Conservation (phyloP, 2,797 vertebrate species). For the Erpetoichthys calabaricus region DNA sequence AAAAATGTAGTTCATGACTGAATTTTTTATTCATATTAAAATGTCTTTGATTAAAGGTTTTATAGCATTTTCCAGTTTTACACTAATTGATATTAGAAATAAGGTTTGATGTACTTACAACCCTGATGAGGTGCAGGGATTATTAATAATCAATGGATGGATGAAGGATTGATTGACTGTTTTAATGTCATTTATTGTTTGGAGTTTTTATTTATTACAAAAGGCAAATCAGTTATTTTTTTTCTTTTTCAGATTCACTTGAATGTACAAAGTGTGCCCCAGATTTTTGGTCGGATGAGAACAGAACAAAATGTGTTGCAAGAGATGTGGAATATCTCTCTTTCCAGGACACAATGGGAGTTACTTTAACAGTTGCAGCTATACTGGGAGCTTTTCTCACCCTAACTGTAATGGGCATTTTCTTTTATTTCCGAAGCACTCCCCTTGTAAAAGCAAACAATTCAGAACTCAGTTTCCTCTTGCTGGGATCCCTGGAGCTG, state of each 20-base stretch:
- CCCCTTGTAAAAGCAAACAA: constrained; percentile 55
- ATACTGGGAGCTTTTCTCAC: constrained; percentile 39
- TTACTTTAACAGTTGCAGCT: constrained; percentile 37
- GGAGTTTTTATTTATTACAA: too few species aligned
- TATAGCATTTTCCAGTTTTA: too few species aligned
- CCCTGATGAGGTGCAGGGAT: too few species aligned
- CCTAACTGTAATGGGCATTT: constrained; percentile 29
- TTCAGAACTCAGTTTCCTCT: constrained; percentile 53
- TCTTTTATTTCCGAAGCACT: constrained; percentile 38
- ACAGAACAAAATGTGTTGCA: constrained; percentile 37
- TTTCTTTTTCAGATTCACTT: constrained; percentile 31
- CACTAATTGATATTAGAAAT: too few species aligned
- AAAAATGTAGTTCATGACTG: too few species aligned
- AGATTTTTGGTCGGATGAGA: constrained; percentile 44
- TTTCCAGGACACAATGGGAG: constrained; percentile 45
- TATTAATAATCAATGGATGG: too few species aligned
- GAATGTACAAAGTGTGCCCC: constrained; percentile 45
- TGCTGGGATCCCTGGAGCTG: constrained; percentile 45
- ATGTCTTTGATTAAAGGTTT: too few species aligned
- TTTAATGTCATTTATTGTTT: too few species aligned
- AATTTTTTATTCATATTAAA: too few species aligned
- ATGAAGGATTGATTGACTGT: too few species aligned
- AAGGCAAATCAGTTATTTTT: not conserved
- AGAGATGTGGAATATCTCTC: constrained; percentile 47
- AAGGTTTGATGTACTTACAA: too few species aligned